Conservation (phyloP, 2,797 vertebrate species). For the Clarias laeviceps region DNA sequence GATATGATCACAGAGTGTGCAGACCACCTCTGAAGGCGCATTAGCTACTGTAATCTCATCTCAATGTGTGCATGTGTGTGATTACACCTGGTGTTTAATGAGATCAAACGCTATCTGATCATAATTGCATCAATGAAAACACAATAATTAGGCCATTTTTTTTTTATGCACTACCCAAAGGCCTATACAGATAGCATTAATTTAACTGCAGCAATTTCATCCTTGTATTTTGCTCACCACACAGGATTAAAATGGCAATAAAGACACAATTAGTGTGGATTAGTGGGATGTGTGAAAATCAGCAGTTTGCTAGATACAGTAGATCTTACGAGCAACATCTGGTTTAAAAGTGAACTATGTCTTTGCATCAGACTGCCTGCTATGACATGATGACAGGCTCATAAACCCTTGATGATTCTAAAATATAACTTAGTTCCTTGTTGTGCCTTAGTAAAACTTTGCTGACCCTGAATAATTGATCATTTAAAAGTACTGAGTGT, state of each 20-base stretch:
- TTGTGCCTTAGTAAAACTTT: not conserved
- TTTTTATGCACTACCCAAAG: not conserved
- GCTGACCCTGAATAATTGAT: no score
- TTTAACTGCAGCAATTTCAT: constrained; percentile 8
- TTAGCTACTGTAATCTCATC: constrained; percentile 29
- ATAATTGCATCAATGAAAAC: constrained; percentile 14
- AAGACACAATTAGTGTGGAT: constrained; percentile 3
- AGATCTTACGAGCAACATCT: not conserved
- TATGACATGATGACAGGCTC: not conserved
- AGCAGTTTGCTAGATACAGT: not conserved
- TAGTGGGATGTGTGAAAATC: not conserved
- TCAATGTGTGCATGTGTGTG: not conserved
- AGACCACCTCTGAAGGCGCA: constrained; percentile 14
- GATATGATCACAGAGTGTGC: constrained; percentile 1
- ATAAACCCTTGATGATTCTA: not conserved
- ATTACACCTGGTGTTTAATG: constrained; percentile 21
- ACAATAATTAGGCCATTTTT: constrained; percentile 14
- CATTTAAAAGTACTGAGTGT: no score
- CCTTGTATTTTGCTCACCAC: not conserved
- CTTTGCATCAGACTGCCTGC: not conserved
- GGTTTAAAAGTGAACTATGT: not conserved
- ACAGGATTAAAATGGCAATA: not conserved
- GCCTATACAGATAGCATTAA: not conserved
- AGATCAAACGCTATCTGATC: constrained; percentile 27
- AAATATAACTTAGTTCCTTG: not conserved